These are phyloP conservation scores for Danio rerio DNA, from an alignment of 2,113 vertebrate genomes.

Conservation along the genomic window DNA sequence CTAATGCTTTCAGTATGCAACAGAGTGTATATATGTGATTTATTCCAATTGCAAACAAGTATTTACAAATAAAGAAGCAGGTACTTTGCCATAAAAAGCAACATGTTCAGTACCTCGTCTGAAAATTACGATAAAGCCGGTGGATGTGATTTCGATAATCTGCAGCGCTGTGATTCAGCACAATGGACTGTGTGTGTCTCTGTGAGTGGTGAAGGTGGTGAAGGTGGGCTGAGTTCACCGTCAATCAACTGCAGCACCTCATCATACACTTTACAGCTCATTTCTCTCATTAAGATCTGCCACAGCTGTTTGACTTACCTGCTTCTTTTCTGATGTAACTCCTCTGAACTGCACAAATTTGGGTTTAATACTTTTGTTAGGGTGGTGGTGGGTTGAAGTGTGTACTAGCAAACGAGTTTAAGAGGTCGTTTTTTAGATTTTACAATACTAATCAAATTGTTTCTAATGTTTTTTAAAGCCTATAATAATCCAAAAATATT, in stretches of 20 bases:
- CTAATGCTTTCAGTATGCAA: neutral
- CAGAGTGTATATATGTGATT: neutral
- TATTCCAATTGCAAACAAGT: neutral
- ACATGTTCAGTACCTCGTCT: no score
- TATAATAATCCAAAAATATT: no score
- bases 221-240: constrained; percentile 8
- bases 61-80: neutral
- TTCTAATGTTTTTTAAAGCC: no score
- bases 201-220: constrained; percentile 14
- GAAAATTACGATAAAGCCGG: neutral
- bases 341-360: neutral
- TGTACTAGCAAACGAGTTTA: no score
- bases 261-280: constrained; percentile 17
- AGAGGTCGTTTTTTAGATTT: no score
- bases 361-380: no score
- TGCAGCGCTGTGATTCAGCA: constrained; percentile 36
- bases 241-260: constrained; percentile 9
- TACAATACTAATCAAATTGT: no score
- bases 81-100: neutral
- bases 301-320: neutral
- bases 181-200: constrained; percentile 23
- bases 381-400: no score
- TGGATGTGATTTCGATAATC: neutral
- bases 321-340: neutral
- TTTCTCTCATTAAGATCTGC: constrained; percentile 24